A percentile compares a stretch with the other conserved stretches of the same genome.
These are phyloP conservation scores for Reticulitermes speratus DNA, from an alignment of 1,140 invertebrate genomes.

Conservation along the genomic window DNA sequence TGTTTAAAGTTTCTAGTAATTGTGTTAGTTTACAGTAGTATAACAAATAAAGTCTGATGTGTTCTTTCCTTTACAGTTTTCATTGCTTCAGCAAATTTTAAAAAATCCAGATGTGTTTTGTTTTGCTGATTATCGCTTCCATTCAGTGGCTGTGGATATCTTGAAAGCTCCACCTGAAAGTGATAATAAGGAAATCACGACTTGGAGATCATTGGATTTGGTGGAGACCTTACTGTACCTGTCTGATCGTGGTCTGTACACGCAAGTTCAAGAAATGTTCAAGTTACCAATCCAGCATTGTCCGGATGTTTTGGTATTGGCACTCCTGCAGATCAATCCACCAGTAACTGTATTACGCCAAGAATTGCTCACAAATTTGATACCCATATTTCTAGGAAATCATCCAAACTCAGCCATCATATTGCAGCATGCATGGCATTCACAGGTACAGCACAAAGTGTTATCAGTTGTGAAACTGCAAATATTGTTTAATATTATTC, in stretches of 20 bases:
- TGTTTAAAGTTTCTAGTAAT: too few species aligned
- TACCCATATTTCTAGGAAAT: slow-evolving; percentile 90
- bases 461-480: neutral
- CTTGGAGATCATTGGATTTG: slow-evolving; percentile 89
- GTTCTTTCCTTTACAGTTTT: slow-evolving; percentile 60
- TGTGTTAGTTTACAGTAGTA: too few species aligned
- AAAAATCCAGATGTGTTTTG: slow-evolving; percentile 93
- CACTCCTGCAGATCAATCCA: slow-evolving; percentile 78
- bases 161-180: slow-evolving; percentile 89
- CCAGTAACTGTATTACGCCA: slow-evolving; percentile 74
- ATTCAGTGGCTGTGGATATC: slow-evolving; percentile 80
- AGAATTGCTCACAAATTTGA: slow-evolving; percentile 79
- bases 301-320: slow-evolving; percentile 88
- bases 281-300: slow-evolving; percentile 91
- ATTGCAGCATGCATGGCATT: slow-evolving; percentile 92
- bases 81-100: slow-evolving; percentile 80
- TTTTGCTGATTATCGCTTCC: slow-evolving; percentile 87
- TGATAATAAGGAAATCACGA: slow-evolving; percentile 88
- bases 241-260: slow-evolving; percentile 80
- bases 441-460: slow-evolving; percentile 46
- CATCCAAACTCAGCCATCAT: slow-evolving; percentile 93
- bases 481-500: too few species aligned
- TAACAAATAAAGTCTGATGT: neutral
- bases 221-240: slow-evolving; percentile 85
- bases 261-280: slow-evolving; percentile 84